Evolutionary conservation across 2,113 vertebrate genomes (phyloP).

Genomic region (Euleptes europaea): DNA sequence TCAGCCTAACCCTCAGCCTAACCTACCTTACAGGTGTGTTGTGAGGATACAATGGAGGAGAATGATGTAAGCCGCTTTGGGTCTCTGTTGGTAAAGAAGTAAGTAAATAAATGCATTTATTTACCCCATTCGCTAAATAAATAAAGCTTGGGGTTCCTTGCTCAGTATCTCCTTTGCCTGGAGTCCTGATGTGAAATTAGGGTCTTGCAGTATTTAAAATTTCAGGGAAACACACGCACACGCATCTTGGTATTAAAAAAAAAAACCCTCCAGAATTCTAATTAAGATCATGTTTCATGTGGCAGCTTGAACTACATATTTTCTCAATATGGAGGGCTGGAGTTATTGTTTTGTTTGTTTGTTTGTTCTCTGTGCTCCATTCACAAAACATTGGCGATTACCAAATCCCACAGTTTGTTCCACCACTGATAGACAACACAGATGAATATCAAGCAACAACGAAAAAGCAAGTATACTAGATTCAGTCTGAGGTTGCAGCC

Average conservation of each 20-base stretch:
- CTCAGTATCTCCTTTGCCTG: constrained; percentile 23
- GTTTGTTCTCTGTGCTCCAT: constrained; percentile 1
- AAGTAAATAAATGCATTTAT: no score
- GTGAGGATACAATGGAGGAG: no score
- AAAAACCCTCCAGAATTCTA: constrained; percentile 9
- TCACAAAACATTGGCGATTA: constrained; percentile 25
- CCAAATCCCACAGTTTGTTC: constrained; percentile 26
- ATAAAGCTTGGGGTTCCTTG: background rate
- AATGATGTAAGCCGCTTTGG: no score
- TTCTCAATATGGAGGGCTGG: constrained; percentile 20
- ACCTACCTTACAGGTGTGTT: no score
- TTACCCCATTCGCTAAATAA: no score
- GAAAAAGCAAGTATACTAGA: constrained; percentile 28
- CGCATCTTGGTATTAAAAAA: no score
- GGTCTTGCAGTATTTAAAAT: constrained; percentile 43
- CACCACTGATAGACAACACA: constrained; percentile 16
- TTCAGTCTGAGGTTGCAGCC: background rate
- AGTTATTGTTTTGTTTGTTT: background rate
- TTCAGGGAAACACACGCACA: background rate
- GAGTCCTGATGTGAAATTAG: constrained; percentile 50
- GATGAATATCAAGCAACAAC: constrained; percentile 29
- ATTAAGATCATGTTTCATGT: constrained; percentile 57
- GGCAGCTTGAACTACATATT: constrained; percentile 41
- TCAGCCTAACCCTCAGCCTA: no score
- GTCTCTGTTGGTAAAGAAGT: no score